A percentile compares a stretch with the other conserved stretches of the same genome.
Conservation (phyloP, 2,113 vertebrate genomes). For the Abramis brama region DNA sequence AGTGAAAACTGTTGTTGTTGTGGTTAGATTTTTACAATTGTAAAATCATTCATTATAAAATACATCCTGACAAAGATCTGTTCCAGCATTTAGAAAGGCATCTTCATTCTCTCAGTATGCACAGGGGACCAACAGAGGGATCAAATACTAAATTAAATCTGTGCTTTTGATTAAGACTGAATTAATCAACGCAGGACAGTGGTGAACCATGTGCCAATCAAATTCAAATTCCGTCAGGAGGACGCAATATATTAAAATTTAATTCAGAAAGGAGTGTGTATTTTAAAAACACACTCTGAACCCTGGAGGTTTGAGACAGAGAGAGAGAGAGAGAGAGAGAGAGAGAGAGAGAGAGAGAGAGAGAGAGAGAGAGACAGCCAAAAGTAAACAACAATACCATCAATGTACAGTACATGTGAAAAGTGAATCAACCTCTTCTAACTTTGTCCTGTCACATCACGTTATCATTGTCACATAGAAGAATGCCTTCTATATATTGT, state of each 20-base stretch:
- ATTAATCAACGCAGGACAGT: constrained; percentile 13
- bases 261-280: constrained; percentile 10
- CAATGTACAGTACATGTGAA: background rate
- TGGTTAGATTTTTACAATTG: background rate
- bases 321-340: background rate
- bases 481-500: background rate
- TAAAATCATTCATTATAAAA: background rate
- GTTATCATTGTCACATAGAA: background rate
- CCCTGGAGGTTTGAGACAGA: background rate
- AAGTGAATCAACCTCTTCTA: constrained; percentile 10
- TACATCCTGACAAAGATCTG: background rate
- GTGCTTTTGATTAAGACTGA: constrained; percentile 14
- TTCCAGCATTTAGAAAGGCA: background rate
- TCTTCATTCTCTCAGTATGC: background rate
- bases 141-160: constrained; percentile 29
- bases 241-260: background rate
- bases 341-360: background rate
- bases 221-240: background rate
- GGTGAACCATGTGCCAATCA: constrained; percentile 4
- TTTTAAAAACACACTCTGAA: background rate
- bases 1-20: background rate
- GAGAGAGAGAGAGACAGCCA: background rate
- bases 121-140: background rate
- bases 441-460: constrained; percentile 28
- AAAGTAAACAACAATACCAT: background rate